phyloP scores from a whole-genome alignment of 2,797 vertebrate species.

The Danionella dracula region DNA sequence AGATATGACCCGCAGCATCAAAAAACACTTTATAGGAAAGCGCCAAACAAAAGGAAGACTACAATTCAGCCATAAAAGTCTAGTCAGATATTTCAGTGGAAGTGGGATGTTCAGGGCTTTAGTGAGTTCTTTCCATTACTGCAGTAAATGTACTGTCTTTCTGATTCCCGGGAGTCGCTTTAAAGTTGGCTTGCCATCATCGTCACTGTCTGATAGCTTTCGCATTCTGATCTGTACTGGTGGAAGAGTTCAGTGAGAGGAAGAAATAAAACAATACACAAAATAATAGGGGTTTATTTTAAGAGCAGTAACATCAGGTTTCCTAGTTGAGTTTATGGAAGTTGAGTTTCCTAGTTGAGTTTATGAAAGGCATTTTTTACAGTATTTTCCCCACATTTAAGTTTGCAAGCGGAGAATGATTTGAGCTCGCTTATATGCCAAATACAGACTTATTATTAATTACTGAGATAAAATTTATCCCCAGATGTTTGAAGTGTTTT shows the following conservation, averaged over 20 bases:
- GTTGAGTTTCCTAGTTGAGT: no score
- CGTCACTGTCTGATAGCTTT: neutral
- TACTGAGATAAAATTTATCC: constrained; percentile 16
- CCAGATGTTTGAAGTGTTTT: neutral
- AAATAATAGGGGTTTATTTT: no score
- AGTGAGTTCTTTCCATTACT: neutral
- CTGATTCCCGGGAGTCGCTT: neutral
- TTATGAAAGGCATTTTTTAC: constrained; percentile 7
- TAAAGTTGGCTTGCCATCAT: constrained; percentile 3
- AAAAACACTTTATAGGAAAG: neutral
- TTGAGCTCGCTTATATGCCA: constrained; percentile 18
- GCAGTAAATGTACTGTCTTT: neutral
- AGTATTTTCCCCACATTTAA: no score
- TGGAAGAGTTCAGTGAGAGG: neutral
- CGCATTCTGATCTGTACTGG: constrained; percentile 4
- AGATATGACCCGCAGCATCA: neutral
- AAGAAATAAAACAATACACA: constrained; percentile 18
- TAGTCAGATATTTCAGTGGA: neutral
- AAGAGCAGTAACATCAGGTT: no score
- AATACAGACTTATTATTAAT: constrained; percentile 13
- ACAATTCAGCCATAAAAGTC: neutral
- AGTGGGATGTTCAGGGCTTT: neutral
- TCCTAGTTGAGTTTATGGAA: no score
- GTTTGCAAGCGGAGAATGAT: no score
- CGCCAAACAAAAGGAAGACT: constrained; percentile 4